Conservation (phyloP, 2,113 vertebrate genomes). For the Colius striatus region DNA sequence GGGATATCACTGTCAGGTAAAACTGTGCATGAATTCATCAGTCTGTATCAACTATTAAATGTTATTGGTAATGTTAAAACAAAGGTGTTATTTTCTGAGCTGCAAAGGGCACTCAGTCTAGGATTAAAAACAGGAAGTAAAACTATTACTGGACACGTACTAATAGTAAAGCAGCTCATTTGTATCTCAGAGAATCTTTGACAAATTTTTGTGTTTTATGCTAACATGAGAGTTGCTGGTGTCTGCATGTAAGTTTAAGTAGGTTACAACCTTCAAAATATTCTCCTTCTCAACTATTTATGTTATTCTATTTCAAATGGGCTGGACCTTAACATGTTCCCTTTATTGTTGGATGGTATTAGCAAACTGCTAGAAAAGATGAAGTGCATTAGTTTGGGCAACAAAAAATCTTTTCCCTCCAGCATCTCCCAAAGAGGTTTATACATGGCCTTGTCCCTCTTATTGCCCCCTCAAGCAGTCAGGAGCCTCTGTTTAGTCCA, state of each 20-base stretch:
- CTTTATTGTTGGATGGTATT: neutral
- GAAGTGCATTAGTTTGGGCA: neutral
- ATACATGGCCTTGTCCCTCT: neutral
- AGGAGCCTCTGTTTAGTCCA: neutral
- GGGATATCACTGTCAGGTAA: neutral
- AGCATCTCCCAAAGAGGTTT: neutral
- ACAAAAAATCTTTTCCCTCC: neutral
- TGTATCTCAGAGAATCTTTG: neutral
- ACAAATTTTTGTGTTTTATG: neutral
- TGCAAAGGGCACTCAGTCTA: neutral
- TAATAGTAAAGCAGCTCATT: neutral
- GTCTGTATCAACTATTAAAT: neutral
- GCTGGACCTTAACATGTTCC: neutral
- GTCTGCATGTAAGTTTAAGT: neutral
- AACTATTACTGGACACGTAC: neutral
- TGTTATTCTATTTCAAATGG: neutral
- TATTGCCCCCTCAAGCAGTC: neutral
- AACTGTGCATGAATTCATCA: neutral
- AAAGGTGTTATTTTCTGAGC: neutral
- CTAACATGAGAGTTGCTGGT: neutral
- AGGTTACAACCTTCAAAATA: neutral
- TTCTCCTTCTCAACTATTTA: neutral
- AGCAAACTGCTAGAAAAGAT: neutral
- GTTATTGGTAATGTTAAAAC: neutral
- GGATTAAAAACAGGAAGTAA: neutral